A percentile compares a stretch with the other conserved stretches of the same genome.
These are phyloP conservation scores for Watsonalla binaria DNA, from an alignment of 2,888 invertebrate species.

Conservation along the genomic window DNA sequence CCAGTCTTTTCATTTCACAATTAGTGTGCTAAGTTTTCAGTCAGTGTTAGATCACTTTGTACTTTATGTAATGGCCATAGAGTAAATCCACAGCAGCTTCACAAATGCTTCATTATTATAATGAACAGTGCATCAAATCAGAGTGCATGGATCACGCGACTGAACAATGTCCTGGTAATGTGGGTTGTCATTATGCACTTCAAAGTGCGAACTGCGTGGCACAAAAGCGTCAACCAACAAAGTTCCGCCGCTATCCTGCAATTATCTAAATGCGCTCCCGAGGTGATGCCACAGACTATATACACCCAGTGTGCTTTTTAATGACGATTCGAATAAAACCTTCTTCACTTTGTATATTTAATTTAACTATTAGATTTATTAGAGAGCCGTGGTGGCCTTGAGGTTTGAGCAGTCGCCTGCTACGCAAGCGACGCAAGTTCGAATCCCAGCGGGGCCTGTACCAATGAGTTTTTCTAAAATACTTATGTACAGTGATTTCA, in stretches of 20 bases:
- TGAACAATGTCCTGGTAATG: conserved; percentile 48
- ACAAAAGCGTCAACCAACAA: conserved; percentile 57
- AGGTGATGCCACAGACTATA: conserved; percentile 41
- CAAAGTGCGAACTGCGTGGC: conserved; percentile 48
- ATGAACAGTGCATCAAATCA: conserved; percentile 38
- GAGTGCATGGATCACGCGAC: conserved; percentile 8
- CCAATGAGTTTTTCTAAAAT: no score
- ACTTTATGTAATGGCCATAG: no score
- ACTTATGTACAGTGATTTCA: no score
- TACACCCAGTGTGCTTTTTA: not conserved
- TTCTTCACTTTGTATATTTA: no score
- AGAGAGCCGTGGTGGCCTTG: no score
- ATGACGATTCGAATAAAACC: not conserved
- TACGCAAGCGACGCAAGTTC: no score
- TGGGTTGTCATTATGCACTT: conserved; percentile 54
- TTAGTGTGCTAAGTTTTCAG: no score
- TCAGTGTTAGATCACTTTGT: no score
- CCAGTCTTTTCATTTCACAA: no score
- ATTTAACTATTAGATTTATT: no score
- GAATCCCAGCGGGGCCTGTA: no score
- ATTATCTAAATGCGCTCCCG: conserved; percentile 69
- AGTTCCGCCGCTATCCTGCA: conserved; percentile 60
- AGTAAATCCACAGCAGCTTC: not conserved
- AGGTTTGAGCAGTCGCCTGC: no score
- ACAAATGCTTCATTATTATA: conserved; percentile 37